These are phyloP conservation scores for Sebastolobus alascanus DNA, from an alignment of 2,797 vertebrate genomes.

Conservation along the genomic window DNA sequence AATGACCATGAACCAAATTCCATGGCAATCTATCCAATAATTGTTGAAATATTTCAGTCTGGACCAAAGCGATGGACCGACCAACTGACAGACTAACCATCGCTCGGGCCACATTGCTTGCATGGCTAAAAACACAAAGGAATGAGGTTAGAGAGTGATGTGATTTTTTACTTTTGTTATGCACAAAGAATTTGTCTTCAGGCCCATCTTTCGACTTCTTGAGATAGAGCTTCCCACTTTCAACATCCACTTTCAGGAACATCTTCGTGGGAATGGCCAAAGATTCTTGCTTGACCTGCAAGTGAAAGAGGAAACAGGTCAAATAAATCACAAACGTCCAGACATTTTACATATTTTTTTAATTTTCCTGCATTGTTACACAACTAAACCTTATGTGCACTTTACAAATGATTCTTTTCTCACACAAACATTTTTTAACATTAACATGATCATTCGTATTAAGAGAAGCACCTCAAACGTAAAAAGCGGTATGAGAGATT, in stretches of 20 bases:
- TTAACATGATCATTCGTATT: background rate
- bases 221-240: constrained; percentile 93
- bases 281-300: constrained; percentile 93
- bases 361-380: background rate
- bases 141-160: background rate
- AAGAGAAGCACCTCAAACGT: constrained; percentile 91
- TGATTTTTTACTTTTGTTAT: constrained; percentile 94
- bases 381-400: too few relatives aligned
- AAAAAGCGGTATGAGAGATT: constrained; percentile 92
- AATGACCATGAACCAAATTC: constrained; percentile 1
- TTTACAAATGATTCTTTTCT: too few relatives aligned
- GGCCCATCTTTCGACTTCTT: constrained; percentile 96
- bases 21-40: background rate
- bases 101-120: background rate
- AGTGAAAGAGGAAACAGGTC: constrained; percentile 39
- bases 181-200: constrained; percentile 95
- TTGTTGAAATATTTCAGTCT: background rate
- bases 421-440: too few relatives aligned
- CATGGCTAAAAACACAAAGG: background rate
- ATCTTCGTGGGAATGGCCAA: constrained; percentile 93
- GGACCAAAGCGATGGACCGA: background rate
- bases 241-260: constrained; percentile 97
- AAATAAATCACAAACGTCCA: background rate
- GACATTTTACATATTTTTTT: background rate
- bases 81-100: background rate